Conservation (phyloP, 1,140 invertebrate genomes). For the Cepaea nemoralis region DNA sequence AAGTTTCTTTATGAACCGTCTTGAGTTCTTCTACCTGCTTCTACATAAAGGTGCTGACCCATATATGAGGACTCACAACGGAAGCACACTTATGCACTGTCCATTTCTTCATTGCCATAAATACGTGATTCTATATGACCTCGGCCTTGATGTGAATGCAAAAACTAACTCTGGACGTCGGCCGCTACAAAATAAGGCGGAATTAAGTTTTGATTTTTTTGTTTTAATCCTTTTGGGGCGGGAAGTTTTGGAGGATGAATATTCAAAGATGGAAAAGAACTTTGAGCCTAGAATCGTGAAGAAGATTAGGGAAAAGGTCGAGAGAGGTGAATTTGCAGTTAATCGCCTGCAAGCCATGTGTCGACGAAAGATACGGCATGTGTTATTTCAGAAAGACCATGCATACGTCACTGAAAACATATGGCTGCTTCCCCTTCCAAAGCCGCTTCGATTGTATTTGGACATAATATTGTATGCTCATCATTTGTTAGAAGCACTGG, state of each 20-base stretch:
- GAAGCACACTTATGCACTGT: conserved; percentile 34
- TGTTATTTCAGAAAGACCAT: conserved; percentile 22
- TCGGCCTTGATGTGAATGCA: conserved; percentile 33
- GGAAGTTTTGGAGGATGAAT: conserved; percentile 18
- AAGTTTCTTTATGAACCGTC: conserved; percentile 22
- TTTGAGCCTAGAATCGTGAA: conserved; percentile 3
- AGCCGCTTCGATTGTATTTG: conserved; percentile 20
- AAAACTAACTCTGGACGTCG: not conserved
- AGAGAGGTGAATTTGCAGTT: conserved; percentile 9
- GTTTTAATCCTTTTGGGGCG: conserved; percentile 28
- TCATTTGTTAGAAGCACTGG: conserved; percentile 25
- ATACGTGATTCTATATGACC: conserved; percentile 29
- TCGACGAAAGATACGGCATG: not conserved
- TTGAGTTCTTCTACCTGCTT: conserved; percentile 27
- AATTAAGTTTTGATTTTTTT: conserved; percentile 37
- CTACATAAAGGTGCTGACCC: conserved; percentile 24
- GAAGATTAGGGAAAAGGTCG: conserved; percentile 10
- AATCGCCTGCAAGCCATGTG: conserved; percentile 19
- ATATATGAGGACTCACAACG: conserved; percentile 8
- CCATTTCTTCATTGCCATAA: conserved; percentile 30
- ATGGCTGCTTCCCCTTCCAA: conserved; percentile 23
- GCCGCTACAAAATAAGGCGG: conserved; percentile 31
- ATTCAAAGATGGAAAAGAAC: conserved; percentile 28
- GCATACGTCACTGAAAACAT: conserved; percentile 18
- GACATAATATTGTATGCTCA: conserved; percentile 26